Evolutionary conservation across 2,888 invertebrate species (phyloP), one percentile per base, ranked within the genome.

Genomic region (Drosophila emarginata): DNA sequence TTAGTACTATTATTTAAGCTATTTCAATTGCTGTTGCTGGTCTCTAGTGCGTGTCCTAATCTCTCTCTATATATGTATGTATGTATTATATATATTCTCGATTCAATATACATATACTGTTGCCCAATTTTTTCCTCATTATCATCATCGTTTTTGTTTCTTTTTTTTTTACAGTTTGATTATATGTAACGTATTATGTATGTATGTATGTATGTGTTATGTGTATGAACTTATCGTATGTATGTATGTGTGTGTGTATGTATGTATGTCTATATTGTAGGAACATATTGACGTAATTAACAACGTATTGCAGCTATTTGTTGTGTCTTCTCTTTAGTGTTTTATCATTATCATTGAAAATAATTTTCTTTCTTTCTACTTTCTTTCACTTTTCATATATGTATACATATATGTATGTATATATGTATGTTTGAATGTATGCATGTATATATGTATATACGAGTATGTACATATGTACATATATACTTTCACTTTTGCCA

Each of bases 261-360:
- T 77, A 75, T 82, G 76, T 83, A 83, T 89, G 83, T 88, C 85
- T 89, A 89, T 89, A 88, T 90, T 90, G 90, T 91, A 91, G 91
- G 91, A 91, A 91, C 91, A 91, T 91, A 91, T 84, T 91, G 91
- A 91, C 91, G 90, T 90, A 90, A 91, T 91, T 89, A 72, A 78
- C 87, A 91, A 91, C 91, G 91, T 91, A 91, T 91, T 91, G 91
- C 91, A 91, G 91, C 91, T 91, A 90, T 91, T 90, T 76, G 74
- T 77, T 78, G 59, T 73, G 65, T 72, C 65, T 79, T 77, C 77
- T 53, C 74, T 78, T 74, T 72, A 40, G 75, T 59, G 67, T 73
- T 67, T 70, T 75, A 56, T 74, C 66, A 69, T 65, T 70, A 61
- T 67, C 63, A 61, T 57, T 73, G 36, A 21, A 21, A 28, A 14